Base-by-base conservation (phyloP, 1,140 invertebrate species). In the Chrysomallon squamiferum region DNA sequence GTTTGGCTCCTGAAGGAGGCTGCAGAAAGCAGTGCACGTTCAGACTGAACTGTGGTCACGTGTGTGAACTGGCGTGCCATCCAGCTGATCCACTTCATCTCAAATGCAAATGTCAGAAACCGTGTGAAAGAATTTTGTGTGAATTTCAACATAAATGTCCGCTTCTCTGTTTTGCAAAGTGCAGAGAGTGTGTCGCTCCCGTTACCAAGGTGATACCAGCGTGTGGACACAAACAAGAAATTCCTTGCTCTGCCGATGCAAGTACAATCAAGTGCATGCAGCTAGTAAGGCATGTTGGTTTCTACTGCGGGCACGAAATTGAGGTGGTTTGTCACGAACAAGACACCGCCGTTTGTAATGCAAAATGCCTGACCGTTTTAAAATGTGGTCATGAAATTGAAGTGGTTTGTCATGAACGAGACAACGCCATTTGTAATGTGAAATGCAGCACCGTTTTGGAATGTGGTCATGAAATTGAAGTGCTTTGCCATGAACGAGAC, bases 171-270 rank as follows among this genome's bases (percentile, higher is more conserved):
- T 5, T 82, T 89, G 9, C 87, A 87, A 18, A 88, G 87, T 38
- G 89, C 93, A 76, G 93, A 5, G 33, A 62, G 11, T 62, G 93
- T 5, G 95, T 94, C 84, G 79, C 94, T 7, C 87, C 86, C n/a
- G 22, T 33, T 62, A 54, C 45, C 38, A 59, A 22, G 13, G 22
- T 52, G 25, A 60, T 54, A 20, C 49, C 61, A 47, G 35, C 25
- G 5, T 91, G 90, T 77, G 83, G 78, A 0, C 90, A 91, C 81
- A 71, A 77, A 59, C 92, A 90, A 80, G 84, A 80, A 74, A 77
- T 56, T 91, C 90, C 77, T 82, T 77, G 0, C 0, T 90, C 91
- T 80, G 25, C 15, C 13, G 91, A 90, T 79, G 72, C 72, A 33
- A 90, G 90, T 82, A 86, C 87, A 7, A 38, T 47, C 22, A 3